Conservation (phyloP, 37 sponge, comb jelly and placozoan species). For the Ephydatia muelleri region DNA sequence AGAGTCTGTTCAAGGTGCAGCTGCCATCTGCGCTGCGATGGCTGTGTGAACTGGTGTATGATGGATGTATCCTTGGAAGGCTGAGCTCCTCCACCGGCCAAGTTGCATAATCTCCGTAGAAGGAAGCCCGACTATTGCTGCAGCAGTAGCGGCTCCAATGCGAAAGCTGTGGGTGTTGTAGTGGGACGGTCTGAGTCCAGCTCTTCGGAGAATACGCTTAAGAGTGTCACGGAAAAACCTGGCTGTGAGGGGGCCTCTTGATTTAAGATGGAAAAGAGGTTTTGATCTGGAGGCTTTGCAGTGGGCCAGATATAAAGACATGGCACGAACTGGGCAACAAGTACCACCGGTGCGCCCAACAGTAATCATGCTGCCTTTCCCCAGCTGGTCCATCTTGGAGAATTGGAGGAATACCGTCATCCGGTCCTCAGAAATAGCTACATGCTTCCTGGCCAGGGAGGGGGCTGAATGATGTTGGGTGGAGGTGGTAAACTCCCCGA, state of each 20-base stretch:
- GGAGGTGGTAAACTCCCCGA: conserved; percentile 17
- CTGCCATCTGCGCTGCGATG: neutral
- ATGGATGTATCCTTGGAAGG: neutral
- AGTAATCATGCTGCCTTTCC: conserved; percentile 3
- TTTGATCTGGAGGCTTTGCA: neutral
- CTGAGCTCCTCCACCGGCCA: neutral
- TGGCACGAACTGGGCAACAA: conserved; percentile 8
- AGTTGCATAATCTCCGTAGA: neutral
- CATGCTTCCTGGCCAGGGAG: neutral
- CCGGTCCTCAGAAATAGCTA: neutral
- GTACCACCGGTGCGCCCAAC: neutral
- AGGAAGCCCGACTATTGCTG: neutral
- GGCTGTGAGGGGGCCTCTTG: conserved; percentile 14
- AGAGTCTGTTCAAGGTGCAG: neutral
- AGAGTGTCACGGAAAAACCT: neutral
- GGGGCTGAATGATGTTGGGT: neutral
- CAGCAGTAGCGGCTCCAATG: neutral
- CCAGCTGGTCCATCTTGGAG: conserved; percentile 35
- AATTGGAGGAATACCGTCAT: neutral
- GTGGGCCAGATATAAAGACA: neutral
- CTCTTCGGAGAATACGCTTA: neutral
- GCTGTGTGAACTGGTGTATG: neutral
- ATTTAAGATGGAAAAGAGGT: conserved; percentile 11
- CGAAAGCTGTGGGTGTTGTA: neutral
- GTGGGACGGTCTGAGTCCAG: neutral